Evolutionary conservation across 2,888 invertebrate genomes (phyloP).

Genomic region (Drosophila mulleri): DNA sequence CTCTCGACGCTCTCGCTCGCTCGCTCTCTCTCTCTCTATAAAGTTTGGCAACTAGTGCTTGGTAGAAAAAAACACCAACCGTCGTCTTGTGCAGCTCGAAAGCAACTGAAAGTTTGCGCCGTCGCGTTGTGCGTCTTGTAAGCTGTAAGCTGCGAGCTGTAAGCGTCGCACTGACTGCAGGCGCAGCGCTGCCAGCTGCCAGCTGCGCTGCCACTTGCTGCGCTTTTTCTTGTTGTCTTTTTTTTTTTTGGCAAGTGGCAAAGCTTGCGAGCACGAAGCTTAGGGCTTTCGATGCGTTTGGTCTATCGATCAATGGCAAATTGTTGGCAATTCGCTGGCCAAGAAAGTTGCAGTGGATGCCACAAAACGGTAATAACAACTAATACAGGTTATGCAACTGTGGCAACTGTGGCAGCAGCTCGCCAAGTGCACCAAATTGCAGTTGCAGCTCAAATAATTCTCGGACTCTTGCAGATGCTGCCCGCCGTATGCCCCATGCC

Average conservation of each 20-base stretch:
- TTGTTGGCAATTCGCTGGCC: conserved; percentile 30
- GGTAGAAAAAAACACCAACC: conserved; percentile 46
- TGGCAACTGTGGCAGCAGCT: conserved; percentile 38
- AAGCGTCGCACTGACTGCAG: conserved; percentile 40
- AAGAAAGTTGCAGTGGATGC: conserved; percentile 56
- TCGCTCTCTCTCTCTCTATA: conserved; percentile 12
- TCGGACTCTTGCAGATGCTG: conserved; percentile 26
- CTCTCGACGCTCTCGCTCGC: conserved; percentile 19
- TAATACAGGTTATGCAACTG: conserved; percentile 72
- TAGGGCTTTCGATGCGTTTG: conserved; percentile 52
- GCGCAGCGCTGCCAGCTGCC: conserved; percentile 18
- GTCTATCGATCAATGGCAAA: conserved; percentile 60
- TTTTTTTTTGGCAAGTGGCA: conserved; percentile 76
- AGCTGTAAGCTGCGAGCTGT: conserved; percentile 76
- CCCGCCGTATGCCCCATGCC: not conserved
- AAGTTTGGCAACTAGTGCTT: conserved; percentile 9
- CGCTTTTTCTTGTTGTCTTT: conserved; percentile 39
- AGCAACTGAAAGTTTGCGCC: conserved; percentile 74
- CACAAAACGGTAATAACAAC: conserved; percentile 76
- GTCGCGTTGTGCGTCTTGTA: conserved; percentile 72
- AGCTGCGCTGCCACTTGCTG: conserved; percentile 45
- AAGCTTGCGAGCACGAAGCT: conserved; percentile 39
- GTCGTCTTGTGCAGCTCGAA: conserved; percentile 74
- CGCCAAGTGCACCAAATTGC: conserved; percentile 58
- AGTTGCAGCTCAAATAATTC: conserved; percentile 48